A percentile compares a stretch with the other conserved stretches of the same genome.
Evolutionary conservation across 2,113 vertebrate genomes (phyloP).

Genomic region (Trochalopteron elliotii): DNA sequence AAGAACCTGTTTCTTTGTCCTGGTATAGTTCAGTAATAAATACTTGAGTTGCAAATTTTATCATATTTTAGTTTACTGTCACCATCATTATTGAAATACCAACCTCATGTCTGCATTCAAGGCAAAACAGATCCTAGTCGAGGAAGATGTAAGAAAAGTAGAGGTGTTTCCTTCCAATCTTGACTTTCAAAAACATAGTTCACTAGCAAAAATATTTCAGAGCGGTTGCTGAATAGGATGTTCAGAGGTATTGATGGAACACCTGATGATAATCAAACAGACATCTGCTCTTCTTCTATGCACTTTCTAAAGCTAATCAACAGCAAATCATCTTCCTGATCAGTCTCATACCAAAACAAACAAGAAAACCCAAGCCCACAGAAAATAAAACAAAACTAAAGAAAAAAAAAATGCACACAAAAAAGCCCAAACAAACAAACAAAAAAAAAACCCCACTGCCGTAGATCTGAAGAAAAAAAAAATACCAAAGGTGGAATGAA

Average conservation of each 20-base stretch:
- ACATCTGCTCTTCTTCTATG: not conserved
- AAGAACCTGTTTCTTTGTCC: not conserved
- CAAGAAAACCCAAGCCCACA: accelerated
- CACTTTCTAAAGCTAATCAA: not conserved
- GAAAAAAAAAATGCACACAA: not conserved
- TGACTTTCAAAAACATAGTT: not conserved
- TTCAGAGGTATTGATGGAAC: not conserved
- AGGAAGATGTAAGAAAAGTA: not conserved
- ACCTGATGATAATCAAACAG: not conserved
- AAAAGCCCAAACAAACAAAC: too few relatives aligned
- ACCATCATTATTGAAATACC: not conserved
- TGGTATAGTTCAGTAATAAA: not conserved
- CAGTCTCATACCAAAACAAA: not conserved
- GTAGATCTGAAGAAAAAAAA: not conserved
- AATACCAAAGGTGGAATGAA: not conserved
- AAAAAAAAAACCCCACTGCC: not conserved
- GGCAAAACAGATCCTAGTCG: not conserved
- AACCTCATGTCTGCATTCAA: not conserved
- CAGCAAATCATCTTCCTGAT: not conserved
- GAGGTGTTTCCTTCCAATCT: not conserved
- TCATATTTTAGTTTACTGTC: not conserved
- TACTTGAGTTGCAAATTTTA: not conserved
- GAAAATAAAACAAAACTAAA: not conserved
- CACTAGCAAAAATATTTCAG: not conserved
- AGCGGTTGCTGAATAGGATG: not conserved